Evolutionary conservation across 1,140 invertebrate genomes (phyloP).

Genomic region (Drosophila truncata): DNA sequence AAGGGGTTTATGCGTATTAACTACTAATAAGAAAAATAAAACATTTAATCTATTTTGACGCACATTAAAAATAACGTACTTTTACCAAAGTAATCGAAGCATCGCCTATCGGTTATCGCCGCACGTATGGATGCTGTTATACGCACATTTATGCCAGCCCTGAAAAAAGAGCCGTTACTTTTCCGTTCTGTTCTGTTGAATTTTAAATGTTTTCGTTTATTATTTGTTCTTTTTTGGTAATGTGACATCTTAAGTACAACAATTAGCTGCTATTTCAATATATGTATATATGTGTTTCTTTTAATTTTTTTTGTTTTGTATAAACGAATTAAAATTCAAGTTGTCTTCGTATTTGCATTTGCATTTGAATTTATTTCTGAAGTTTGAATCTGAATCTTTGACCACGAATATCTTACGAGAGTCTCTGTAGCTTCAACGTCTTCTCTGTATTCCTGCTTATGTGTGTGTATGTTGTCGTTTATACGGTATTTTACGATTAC

Average conservation of each 20-base stretch:
- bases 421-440: not conserved
- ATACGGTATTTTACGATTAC: constrained; percentile 42
- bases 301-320: constrained; percentile 37
- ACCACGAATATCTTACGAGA: constrained; percentile 21
- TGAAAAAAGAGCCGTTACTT: constrained; percentile 3
- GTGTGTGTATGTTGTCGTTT: constrained; percentile 66
- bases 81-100: not conserved
- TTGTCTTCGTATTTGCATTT: constrained; percentile 33
- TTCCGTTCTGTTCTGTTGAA: constrained; percentile 54
- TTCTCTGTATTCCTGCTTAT: constrained; percentile 43
- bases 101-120: not conserved
- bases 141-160: not conserved
- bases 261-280: constrained; percentile 71
- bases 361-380: not conserved
- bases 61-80: not conserved
- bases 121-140: not conserved
- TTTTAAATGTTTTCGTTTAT: constrained; percentile 79
- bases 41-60: too few species aligned
- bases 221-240: constrained; percentile 72
- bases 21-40: not conserved
- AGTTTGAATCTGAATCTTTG: not conserved
- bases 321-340: constrained; percentile 80
- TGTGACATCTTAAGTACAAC: constrained; percentile 77
- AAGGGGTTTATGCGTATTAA: not conserved
- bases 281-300: constrained; percentile 42